Percentiles rank a stretch among this genome's conserved stretches.
Conservation (phyloP, 2,888 invertebrate species). For the Clanis bilineata region DNA sequence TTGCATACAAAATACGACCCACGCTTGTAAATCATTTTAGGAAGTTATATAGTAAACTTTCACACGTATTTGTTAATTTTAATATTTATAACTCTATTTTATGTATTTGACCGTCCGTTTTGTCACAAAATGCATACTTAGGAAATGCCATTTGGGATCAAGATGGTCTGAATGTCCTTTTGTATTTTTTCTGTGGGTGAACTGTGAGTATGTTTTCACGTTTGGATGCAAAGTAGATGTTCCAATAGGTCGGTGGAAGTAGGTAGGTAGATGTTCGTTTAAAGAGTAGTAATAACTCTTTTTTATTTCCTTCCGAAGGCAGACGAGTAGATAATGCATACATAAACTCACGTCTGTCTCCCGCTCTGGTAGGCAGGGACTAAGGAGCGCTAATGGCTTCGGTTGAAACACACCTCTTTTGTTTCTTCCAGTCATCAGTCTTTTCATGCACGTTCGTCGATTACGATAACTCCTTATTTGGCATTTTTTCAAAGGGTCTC, state of each 20-base stretch:
- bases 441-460: too few relatives aligned
- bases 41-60: neutral
- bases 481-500: too few relatives aligned
- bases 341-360: too few relatives aligned
- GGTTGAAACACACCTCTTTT: too few relatives aligned
- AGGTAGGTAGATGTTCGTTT: neutral
- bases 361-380: too few relatives aligned
- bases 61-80: constrained; percentile 9
- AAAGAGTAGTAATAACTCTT: too few relatives aligned
- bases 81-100: neutral
- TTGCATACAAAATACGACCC: neutral
- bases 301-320: too few relatives aligned
- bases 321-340: too few relatives aligned
- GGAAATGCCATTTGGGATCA: neutral
- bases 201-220: neutral
- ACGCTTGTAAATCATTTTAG: neutral
- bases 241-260: neutral
- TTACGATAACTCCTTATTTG: too few relatives aligned
- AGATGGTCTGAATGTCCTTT: neutral
- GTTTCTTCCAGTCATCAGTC: too few relatives aligned
- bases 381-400: too few relatives aligned
- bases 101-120: neutral
- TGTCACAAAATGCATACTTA: neutral
- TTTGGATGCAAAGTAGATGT: neutral
- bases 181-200: neutral